phyloP scores from a whole-genome alignment of 2,888 invertebrate genomes.

The Craniophora ligustri region DNA sequence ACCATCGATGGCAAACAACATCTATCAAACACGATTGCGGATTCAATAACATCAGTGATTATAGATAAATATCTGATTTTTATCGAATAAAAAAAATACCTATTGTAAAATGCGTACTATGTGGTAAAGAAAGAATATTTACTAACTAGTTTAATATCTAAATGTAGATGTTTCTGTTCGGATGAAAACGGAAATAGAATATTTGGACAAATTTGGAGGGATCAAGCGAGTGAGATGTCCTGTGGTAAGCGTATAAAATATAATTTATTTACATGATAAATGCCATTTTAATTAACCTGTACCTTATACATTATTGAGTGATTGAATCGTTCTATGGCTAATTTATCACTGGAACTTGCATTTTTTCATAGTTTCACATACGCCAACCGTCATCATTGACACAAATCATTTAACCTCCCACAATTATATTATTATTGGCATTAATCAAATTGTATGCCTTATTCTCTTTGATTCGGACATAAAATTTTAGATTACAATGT shows the following conservation, averaged over 20 bases:
- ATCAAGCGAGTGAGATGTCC: slow-evolving; percentile 89
- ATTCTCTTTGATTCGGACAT: slow-evolving; percentile 14
- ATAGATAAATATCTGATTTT: background rate
- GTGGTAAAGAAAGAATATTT: background rate
- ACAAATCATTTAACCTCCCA: slow-evolving; percentile 1
- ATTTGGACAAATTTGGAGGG: slow-evolving; percentile 90
- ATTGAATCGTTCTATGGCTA: slow-evolving; percentile 4
- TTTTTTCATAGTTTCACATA: slow-evolving; percentile 11
- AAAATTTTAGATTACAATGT: slow-evolving; percentile 12
- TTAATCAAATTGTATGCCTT: background rate
- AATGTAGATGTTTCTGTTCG: slow-evolving; percentile 90
- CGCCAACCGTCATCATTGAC: slow-evolving; percentile 3
- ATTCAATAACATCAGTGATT: background rate
- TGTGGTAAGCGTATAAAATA: slow-evolving; percentile 85
- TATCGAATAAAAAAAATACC: background rate
- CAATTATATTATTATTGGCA: slow-evolving; percentile 3
- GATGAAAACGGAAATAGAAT: slow-evolving; percentile 89
- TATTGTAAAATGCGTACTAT: background rate
- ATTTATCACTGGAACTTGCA: slow-evolving; percentile 24
- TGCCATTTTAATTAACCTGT: slow-evolving; percentile 29
- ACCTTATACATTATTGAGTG: slow-evolving; percentile 42
- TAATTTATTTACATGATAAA: background rate
- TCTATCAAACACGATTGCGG: no score
- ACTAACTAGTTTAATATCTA: slow-evolving; percentile 20
- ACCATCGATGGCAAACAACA: no score